A percentile compares a stretch with the other conserved stretches of the same genome.
Conservation (phyloP, 2,888 invertebrate species). For the Ligdia adustata region DNA sequence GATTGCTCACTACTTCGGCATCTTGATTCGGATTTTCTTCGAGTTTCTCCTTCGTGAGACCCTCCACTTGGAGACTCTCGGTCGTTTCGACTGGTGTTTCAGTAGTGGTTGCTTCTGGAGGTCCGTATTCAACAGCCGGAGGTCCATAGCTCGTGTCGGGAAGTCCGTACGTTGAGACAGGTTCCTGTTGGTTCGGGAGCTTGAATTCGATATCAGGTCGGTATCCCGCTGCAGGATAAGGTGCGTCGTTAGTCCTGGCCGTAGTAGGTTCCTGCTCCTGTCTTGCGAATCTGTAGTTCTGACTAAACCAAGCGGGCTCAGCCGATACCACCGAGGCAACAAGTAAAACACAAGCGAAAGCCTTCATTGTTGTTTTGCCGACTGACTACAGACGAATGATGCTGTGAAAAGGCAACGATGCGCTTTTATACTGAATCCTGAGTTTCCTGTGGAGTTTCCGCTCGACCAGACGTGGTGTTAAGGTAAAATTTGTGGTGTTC, state of each 20-base stretch:
- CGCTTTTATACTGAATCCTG: conserved; percentile 66
- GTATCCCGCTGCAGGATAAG: conserved; percentile 70
- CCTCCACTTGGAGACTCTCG: conserved; percentile 36
- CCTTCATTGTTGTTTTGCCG: conserved; percentile 68
- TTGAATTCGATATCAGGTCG: conserved; percentile 65
- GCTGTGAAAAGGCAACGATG: conserved; percentile 46
- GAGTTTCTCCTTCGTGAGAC: conserved; percentile 52
- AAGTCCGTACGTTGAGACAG: conserved; percentile 65
- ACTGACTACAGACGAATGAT: conserved; percentile 69
- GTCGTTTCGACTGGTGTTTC: conserved; percentile 40
- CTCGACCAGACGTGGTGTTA: conserved; percentile 67
- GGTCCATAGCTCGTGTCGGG: conserved; percentile 72
- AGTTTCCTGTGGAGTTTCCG: conserved; percentile 63
- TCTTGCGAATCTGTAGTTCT: conserved; percentile 56
- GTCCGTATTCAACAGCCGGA: conserved; percentile 56
- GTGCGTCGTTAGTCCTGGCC: conserved; percentile 49
- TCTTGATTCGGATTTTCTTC: conserved; percentile 57
- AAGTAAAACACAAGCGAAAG: conserved; percentile 60
- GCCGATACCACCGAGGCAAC: conserved; percentile 62
- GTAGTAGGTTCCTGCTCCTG: conserved; percentile 59
- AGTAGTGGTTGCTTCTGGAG: conserved; percentile 36
- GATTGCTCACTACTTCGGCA: conserved; percentile 62
- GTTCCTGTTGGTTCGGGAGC: conserved; percentile 66
- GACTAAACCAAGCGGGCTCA: conserved; percentile 65
- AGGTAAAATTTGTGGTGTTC: conserved; percentile 49